These are phyloP conservation scores for Euzetes globulus DNA, from an alignment of 2,888 invertebrate genomes.

Conservation along the genomic window DNA sequence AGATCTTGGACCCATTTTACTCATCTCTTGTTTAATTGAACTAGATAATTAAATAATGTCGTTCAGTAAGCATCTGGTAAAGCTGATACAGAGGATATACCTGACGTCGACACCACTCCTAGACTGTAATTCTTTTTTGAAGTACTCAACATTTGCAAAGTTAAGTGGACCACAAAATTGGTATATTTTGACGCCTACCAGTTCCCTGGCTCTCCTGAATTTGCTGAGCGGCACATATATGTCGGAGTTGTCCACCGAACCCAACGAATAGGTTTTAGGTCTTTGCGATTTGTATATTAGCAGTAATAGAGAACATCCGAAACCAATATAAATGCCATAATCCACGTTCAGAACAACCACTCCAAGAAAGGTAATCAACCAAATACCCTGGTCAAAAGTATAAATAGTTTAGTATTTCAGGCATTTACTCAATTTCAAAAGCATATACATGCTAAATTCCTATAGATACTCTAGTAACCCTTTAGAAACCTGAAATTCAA, in stretches of 20 bases:
- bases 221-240: slow-evolving; percentile 64
- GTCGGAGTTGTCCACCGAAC: slow-evolving; percentile 63
- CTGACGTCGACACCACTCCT: neutral
- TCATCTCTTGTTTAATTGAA: neutral
- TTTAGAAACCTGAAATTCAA: no score
- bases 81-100: neutral
- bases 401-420: no score
- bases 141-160: slow-evolving; percentile 46
- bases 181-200: slow-evolving; percentile 64
- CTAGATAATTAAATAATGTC: no score
- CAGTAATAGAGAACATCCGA: slow-evolving; percentile 63
- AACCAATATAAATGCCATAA: slow-evolving; percentile 67
- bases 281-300: slow-evolving; percentile 49
- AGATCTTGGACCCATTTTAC: neutral
- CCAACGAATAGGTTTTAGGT: slow-evolving; percentile 54
- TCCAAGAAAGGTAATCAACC: slow-evolving; percentile 68
- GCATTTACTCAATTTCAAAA: no score
- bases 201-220: slow-evolving; percentile 61
- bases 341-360: slow-evolving; percentile 73
- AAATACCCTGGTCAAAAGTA: slow-evolving; percentile 55
- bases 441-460: no score
- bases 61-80: no score
- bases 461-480: no score
- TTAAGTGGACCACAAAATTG: slow-evolving; percentile 58
- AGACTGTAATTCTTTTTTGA: slow-evolving; percentile 33